Conservation (phyloP, 2,113 vertebrate species). For the Telmatochromis sp. region DNA sequence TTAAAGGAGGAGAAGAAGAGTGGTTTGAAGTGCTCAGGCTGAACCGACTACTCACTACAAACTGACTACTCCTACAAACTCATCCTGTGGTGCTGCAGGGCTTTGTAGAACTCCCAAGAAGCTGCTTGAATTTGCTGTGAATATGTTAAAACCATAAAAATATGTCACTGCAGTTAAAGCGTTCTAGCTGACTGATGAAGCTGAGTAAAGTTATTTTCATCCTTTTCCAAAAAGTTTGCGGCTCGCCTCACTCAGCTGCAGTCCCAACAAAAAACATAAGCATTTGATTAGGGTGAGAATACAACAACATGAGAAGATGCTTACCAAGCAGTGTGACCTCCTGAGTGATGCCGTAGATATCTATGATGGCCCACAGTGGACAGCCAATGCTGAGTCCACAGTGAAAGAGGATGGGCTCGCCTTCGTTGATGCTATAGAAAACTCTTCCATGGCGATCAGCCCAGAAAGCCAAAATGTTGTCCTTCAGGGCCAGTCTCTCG, state of each 20-base stretch:
- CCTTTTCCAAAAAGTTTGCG: neutral
- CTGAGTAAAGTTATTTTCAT: neutral
- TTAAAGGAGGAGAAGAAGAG: neutral
- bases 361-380: slow-evolving; percentile 96
- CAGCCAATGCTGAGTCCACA: slow-evolving; percentile 92
- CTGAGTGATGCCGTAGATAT: slow-evolving; percentile 96
- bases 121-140: slow-evolving; percentile 33
- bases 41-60: neutral
- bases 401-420: slow-evolving; percentile 94
- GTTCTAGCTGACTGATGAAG: neutral
- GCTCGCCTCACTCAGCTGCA: neutral
- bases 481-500: slow-evolving; percentile 86
- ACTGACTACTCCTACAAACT: neutral
- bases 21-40: neutral
- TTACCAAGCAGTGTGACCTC: slow-evolving; percentile 94
- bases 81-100: neutral
- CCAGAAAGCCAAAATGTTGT: slow-evolving; percentile 96
- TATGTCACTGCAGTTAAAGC: neutral
- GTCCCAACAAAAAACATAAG: neutral
- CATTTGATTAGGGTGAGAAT: neutral
- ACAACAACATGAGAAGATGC: slow-evolving; percentile 3
- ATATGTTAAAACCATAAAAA: slow-evolving; percentile 33
- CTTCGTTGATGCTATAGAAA: slow-evolving; percentile 95
- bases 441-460: slow-evolving; percentile 91
- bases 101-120: neutral